Percentiles rank a stretch among this genome's conserved stretches.
phyloP scores from a whole-genome alignment of 2,113 vertebrate species.

The Ardeotis arabs region DNA sequence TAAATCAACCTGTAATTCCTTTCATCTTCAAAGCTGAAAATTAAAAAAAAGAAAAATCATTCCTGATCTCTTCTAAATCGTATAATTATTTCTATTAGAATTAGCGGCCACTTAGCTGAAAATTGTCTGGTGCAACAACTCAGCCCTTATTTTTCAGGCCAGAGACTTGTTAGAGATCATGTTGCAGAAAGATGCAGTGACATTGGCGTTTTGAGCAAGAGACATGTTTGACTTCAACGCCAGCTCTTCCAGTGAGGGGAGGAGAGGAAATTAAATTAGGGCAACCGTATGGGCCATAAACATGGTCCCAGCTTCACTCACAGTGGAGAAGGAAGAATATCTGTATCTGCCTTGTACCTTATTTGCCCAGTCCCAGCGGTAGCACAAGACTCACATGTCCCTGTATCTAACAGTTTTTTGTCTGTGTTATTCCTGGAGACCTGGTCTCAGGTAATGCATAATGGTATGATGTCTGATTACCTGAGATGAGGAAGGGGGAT shows the following conservation, averaged over 20 bases:
- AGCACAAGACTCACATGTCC: neutral
- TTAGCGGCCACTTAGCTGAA: neutral
- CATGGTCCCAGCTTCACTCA: neutral
- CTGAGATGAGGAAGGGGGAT: neutral
- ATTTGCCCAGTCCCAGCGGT: neutral
- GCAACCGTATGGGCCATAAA: slow-evolving; percentile 10
- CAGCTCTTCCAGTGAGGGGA: neutral
- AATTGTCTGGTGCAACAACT: neutral
- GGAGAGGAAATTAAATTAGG: neutral
- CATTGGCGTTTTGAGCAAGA: neutral
- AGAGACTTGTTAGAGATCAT: neutral
- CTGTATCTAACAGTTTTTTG: neutral
- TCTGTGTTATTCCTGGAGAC: neutral
- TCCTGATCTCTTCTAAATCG: neutral
- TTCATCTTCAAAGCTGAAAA: neutral
- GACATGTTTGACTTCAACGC: neutral
- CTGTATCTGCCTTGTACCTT: neutral
- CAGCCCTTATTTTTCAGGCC: neutral
- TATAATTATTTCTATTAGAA: neutral
- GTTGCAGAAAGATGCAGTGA: neutral
- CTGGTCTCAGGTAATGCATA: neutral
- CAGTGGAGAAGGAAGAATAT: neutral
- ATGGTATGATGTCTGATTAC: too few relatives aligned
- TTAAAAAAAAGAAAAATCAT: neutral
- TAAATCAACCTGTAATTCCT: neutral